Evolutionary conservation across 1,140 invertebrate species (phyloP), one percentile per base, ranked within the genome.

Genomic region (Diachasmimorpha longicaudata): DNA sequence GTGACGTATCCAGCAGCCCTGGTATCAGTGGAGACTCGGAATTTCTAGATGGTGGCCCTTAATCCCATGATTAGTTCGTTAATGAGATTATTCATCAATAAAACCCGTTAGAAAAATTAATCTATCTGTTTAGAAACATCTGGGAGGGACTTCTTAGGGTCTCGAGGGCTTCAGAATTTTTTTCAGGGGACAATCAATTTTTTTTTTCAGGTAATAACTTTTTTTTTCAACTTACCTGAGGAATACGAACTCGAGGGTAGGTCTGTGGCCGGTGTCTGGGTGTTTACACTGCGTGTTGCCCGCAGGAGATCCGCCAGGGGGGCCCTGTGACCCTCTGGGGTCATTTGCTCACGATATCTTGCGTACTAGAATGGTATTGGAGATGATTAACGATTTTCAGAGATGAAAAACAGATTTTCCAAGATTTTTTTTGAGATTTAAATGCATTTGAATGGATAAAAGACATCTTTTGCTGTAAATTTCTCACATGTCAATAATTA

Each of bases 261-360:
- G 79, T 90, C 89, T 77, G 84, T 90, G 68, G 91, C 92, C 63
- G 95, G 95, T 19, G 95, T 96, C 88, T 96, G 95, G 14, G 95
- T 96, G 84, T 96, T 94, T 44, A 96, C 94, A 78, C 93, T 95
- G 69, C 94, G 91, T 21, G 91, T 93, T 21, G 90, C 91, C 76
- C 93, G 89, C 39, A 94, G 89, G 14, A 95, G 86, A 81, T 96
- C 95, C 16, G 95, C 93, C 72, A 96, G 87, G 21, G 95, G 95
- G 39, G 95, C 95, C 79, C 95, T 90, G 83, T 96, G 95, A 39
- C 95, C 95, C 90, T 96, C 95, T 16, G 95, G 95, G 69, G 93
- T 94, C n/a, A 91, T 88, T 80, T 89, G 88, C 70, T 89, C 88
- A 25, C 87, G 87, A 84, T 87, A 88, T 84, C 84, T 85, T 71